A percentile compares a stretch with the other conserved stretches of the same genome.
phyloP scores from a whole-genome alignment of 35 echinoderm and acorn worm species.

The Lytechinus pictus region DNA sequence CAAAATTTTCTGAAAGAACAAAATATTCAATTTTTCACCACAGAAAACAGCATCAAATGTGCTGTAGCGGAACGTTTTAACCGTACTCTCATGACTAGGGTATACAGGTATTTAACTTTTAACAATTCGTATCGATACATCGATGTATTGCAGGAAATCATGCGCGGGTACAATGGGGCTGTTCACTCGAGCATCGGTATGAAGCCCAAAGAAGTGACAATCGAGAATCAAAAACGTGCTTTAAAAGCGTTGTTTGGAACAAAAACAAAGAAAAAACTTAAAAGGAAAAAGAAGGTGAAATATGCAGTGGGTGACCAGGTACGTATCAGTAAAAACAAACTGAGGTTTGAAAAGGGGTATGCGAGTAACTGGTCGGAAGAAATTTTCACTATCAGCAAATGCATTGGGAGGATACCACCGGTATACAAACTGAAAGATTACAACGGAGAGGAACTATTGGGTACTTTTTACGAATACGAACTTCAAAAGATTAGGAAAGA shows the following conservation, averaged over 20 bases:
- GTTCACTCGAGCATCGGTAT: conserved; percentile 70
- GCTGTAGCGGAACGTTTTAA: background rate
- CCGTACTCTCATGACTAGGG: conserved; percentile 66
- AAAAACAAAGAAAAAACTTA: background rate
- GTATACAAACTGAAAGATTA: conserved; percentile 82
- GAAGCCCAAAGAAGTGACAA: conserved; percentile 40
- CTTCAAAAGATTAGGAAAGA: conserved; percentile 60
- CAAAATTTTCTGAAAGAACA: conserved; percentile 28
- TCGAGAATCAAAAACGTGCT: conserved; percentile 8
- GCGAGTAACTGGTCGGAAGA: conserved; percentile 72
- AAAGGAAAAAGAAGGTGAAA: conserved; percentile 24
- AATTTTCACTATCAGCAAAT: conserved; percentile 50
- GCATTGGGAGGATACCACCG: conserved; percentile 24
- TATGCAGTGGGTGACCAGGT: conserved; percentile 63
- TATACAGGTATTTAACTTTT: conserved; percentile 60
- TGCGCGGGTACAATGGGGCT: conserved; percentile 47
- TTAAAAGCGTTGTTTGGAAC: conserved; percentile 6
- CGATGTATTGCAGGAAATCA: conserved; percentile 34
- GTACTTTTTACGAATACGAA: conserved; percentile 83
- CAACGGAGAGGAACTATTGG: conserved; percentile 57
- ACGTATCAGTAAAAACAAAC: conserved; percentile 55
- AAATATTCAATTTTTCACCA: conserved; percentile 46
- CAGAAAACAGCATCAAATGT: conserved; percentile 73
- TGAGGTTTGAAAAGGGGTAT: conserved; percentile 72
- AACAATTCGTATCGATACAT: conserved; percentile 34